These are phyloP conservation scores for Thripadectes ignobilis DNA, from an alignment of 2,797 vertebrate genomes.

Conservation along the genomic window DNA sequence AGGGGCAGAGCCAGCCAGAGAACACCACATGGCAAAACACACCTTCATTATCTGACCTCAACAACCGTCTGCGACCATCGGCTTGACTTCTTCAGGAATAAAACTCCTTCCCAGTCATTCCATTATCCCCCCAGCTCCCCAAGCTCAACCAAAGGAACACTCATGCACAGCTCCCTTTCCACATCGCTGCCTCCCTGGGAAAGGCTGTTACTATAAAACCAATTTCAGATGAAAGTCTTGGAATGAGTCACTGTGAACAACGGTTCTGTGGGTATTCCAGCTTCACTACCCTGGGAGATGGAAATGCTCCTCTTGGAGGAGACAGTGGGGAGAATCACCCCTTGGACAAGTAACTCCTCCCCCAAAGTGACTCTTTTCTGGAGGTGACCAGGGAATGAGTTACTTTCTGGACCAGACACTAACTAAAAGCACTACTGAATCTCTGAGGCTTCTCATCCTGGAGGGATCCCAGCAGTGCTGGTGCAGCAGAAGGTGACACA, in stretches of 20 bases:
- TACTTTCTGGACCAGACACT: accelerated
- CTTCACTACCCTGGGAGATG: not conserved
- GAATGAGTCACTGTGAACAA: not conserved
- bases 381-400: not conserved
- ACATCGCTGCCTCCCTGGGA: not conserved
- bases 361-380: not conserved
- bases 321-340: not conserved
- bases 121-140: accelerated
- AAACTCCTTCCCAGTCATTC: not conserved
- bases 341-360: accelerated
- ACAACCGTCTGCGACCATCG: no score
- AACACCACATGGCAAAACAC: not conserved
- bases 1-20: not conserved
- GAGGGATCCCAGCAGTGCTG: not conserved
- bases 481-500: not conserved
- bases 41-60: not conserved
- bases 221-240: not conserved
- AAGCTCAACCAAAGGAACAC: no score
- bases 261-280: not conserved
- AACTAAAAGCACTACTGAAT: not conserved
- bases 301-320: not conserved
- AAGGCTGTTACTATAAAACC: not conserved
- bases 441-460: not conserved
- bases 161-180: accelerated
- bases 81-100: not conserved